phyloP scores from a whole-genome alignment of 2,888 invertebrate species.

The Marasmarcha lunaedactyla region DNA sequence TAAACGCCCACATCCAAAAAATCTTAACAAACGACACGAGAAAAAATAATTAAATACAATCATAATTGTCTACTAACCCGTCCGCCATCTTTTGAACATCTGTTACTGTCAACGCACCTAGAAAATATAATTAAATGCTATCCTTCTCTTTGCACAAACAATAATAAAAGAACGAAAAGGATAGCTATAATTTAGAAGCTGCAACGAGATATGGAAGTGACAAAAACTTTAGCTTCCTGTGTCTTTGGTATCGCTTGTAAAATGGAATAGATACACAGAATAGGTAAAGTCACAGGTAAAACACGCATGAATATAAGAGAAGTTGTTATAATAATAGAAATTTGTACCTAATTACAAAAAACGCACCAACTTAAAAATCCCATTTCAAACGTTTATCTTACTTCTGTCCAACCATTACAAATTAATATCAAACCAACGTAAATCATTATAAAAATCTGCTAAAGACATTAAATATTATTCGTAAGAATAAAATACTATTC shows the following conservation, averaged over 20 bases:
- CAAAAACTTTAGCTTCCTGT: constrained; percentile 68
- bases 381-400: too few species aligned
- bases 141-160: constrained; percentile 23
- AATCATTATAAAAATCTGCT: too few species aligned
- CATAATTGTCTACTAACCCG: constrained; percentile 65
- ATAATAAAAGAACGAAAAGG: constrained; percentile 22
- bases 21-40: constrained; percentile 39
- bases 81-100: constrained; percentile 57
- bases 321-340: too few species aligned
- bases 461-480: too few species aligned
- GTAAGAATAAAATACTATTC: too few species aligned
- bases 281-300: constrained; percentile 22
- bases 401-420: too few species aligned
- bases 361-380: too few species aligned
- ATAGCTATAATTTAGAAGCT: constrained; percentile 29
- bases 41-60: constrained; percentile 67
- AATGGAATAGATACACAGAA: constrained; percentile 55
- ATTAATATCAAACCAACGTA: too few species aligned
- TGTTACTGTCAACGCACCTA: constrained; percentile 70
- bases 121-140: constrained; percentile 23
- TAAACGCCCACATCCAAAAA: constrained; percentile 43
- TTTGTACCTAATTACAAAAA: too few species aligned
- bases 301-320: too few species aligned
- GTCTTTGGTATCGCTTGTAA: constrained; percentile 69
- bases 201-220: constrained; percentile 59